Evolutionary conservation across 1,140 invertebrate species (phyloP).

Genomic region (Metaphire vulgaris): DNA sequence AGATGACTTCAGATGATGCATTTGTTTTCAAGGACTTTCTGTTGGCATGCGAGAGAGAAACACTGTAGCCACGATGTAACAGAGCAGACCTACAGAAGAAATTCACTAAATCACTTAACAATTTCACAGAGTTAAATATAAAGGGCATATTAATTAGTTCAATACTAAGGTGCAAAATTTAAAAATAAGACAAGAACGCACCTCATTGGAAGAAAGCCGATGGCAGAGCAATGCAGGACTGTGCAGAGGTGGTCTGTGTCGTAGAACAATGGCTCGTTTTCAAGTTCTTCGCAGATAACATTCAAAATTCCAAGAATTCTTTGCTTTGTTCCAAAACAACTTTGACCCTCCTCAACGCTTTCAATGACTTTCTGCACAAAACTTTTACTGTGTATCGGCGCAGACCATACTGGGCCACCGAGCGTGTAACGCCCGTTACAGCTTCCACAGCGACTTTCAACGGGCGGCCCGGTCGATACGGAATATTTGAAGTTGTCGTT

Average conservation of each 20-base stretch:
- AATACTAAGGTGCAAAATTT: too few species aligned
- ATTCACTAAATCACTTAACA: conserved; percentile 4
- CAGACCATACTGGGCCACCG: conserved; percentile 90
- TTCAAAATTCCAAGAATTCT: conserved; percentile 62
- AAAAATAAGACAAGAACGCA: conserved; percentile 18
- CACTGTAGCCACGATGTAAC: conserved; percentile 82
- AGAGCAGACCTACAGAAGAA: conserved; percentile 73
- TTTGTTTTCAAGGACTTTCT: conserved; percentile 87
- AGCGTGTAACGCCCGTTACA: conserved; percentile 71
- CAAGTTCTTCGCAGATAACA: conserved; percentile 64
- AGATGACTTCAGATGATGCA: conserved; percentile 76
- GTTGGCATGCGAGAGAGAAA: conserved; percentile 83
- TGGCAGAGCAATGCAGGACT: conserved; percentile 58
- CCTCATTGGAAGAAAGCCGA: conserved; percentile 22
- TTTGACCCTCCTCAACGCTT: conserved; percentile 40
- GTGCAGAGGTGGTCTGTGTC: conserved; percentile 61
- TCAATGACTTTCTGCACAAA: conserved; percentile 64
- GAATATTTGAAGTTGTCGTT: conserved; percentile 56
- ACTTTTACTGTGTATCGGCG: conserved; percentile 67
- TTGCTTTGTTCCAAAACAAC: conserved; percentile 59
- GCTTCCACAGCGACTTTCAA: conserved; percentile 64
- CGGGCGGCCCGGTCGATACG: conserved; percentile 62
- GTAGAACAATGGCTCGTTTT: conserved; percentile 80
- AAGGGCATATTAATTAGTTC: too few species aligned
- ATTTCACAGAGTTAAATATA: too few species aligned